Evolutionary conservation across 92 coral and sea anemone genomes (phyloP).

Genomic region (Epizoanthus illoricatus): DNA sequence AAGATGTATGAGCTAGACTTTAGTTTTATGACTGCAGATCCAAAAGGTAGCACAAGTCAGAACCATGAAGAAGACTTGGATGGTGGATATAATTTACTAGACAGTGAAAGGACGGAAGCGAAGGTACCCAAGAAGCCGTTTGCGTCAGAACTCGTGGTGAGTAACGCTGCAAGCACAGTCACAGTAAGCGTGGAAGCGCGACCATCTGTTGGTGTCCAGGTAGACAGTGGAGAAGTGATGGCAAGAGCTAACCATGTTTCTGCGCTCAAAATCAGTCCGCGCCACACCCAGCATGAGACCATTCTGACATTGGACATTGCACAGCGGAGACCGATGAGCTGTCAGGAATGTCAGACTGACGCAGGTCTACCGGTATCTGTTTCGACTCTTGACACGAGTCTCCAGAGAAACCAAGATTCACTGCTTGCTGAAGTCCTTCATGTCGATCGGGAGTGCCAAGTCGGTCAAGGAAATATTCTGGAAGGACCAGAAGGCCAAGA

Average conservation of each 20-base stretch:
- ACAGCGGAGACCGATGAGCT: neutral
- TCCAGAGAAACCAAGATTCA: neutral
- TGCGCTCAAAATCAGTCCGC: conserved; percentile 29
- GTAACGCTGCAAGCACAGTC: neutral
- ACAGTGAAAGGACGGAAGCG: neutral
- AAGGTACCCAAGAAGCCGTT: neutral
- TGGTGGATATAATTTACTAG: neutral
- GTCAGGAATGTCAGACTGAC: conserved; percentile 27
- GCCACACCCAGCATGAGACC: conserved; percentile 5
- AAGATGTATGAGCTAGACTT: conserved; percentile 14
- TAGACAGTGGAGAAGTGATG: neutral
- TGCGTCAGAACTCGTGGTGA: neutral
- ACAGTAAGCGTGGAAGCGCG: neutral
- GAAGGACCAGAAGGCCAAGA: neutral
- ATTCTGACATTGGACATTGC: conserved; percentile 5
- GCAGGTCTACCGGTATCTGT: neutral
- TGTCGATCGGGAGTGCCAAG: neutral
- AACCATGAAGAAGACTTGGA: neutral
- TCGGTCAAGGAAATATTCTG: conserved; percentile 3
- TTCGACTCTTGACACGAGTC: neutral
- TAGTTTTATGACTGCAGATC: conserved; percentile 4
- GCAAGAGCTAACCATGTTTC: conserved; percentile 11
- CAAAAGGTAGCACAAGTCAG: neutral
- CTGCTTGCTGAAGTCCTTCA: neutral
- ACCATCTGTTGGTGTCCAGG: conserved; percentile 27